These are phyloP conservation scores for Penaeus japonicus DNA, from an alignment of 1,140 invertebrate species.

Conservation along the genomic window DNA sequence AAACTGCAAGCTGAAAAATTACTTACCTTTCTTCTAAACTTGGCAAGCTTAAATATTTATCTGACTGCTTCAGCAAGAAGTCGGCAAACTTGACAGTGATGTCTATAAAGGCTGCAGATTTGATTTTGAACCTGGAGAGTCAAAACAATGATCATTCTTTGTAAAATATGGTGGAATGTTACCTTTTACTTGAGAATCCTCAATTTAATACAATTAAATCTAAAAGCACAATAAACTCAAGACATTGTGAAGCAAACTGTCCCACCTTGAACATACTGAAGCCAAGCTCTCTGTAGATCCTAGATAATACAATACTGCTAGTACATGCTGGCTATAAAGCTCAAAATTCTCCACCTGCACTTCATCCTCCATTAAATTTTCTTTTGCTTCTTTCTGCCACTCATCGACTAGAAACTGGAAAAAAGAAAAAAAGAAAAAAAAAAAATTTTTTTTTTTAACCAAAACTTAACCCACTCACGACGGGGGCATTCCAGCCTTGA, in stretches of 20 bases:
- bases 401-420: conserved; percentile 4
- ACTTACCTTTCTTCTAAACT: neutral
- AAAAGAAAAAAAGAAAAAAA: neutral
- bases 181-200: too few relatives aligned
- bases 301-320: conserved; percentile 22
- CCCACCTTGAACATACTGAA: neutral
- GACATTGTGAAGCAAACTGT: too few relatives aligned
- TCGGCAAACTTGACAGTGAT: neutral
- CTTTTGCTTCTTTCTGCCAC: conserved; percentile 7
- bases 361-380: neutral
- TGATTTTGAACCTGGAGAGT: neutral
- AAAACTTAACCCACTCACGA: neutral
- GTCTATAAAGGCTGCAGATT: neutral
- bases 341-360: neutral
- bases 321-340: neutral
- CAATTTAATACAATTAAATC: too few relatives aligned
- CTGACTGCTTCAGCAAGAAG: neutral
- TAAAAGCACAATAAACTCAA: too few relatives aligned
- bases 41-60: neutral
- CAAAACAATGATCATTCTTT: too few relatives aligned
- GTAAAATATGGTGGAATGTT: too few relatives aligned
- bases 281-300: neutral
- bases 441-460: neutral
- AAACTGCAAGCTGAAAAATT: neutral
- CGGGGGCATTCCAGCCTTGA: neutral